phyloP scores from a whole-genome alignment of 92 coral and sea anemone species.

The Parazoanthus atlanticus region DNA sequence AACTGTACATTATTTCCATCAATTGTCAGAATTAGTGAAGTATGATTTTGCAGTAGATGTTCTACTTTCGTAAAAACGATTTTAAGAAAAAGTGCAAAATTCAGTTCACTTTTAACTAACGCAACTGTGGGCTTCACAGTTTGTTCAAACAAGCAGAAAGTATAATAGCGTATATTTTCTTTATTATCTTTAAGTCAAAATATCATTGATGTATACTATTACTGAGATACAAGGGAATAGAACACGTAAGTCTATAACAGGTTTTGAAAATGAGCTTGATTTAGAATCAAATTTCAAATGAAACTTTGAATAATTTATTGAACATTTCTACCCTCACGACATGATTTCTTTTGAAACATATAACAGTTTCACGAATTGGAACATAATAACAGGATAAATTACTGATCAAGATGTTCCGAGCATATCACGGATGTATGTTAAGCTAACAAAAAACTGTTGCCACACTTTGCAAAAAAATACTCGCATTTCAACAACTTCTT shows the following conservation, averaged over 20 bases:
- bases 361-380: not conserved
- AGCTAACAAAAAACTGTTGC: not conserved
- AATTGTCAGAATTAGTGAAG: not conserved
- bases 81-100: too few relatives aligned
- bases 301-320: conserved; percentile 6
- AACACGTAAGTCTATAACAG: too few relatives aligned
- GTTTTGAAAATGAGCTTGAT: not conserved
- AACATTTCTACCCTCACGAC: not conserved
- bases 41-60: not conserved
- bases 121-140: not conserved
- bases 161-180: not conserved
- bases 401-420: too few relatives aligned
- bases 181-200: not conserved
- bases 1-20: not conserved
- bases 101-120: not conserved
- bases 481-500: not conserved
- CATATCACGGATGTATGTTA: too few relatives aligned
- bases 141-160: not conserved
- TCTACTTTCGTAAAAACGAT: not conserved
- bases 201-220: not conserved
- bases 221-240: not conserved
- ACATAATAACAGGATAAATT: too few relatives aligned
- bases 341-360: not conserved
- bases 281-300: not conserved
- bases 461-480: not conserved